These are phyloP conservation scores for Cataglyphis hispanica DNA, from an alignment of 1,140 invertebrate genomes.

Conservation along the genomic window DNA sequence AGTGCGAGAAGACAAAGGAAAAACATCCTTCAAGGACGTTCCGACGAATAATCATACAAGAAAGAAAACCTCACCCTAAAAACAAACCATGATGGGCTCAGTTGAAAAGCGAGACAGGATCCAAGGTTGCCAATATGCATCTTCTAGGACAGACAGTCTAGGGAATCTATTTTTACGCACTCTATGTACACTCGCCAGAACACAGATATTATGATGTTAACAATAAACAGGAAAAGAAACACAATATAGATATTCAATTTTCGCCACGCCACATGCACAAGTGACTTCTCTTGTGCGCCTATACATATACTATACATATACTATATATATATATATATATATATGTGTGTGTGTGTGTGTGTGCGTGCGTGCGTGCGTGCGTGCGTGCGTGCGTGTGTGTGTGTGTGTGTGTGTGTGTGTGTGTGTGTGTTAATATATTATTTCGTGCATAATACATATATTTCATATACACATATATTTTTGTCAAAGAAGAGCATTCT, in stretches of 20 bases:
- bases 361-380: no score
- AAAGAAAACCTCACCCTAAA: slow-evolving; percentile 72
- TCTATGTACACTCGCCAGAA: slow-evolving; percentile 50
- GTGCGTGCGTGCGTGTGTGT: no score
- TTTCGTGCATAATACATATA: slow-evolving; percentile 7
- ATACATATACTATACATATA: neutral
- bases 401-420: no score
- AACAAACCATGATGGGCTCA: slow-evolving; percentile 80
- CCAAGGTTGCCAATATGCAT: slow-evolving; percentile 85
- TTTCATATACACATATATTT: neutral
- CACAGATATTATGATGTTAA: slow-evolving; percentile 61
- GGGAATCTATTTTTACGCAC: slow-evolving; percentile 31
- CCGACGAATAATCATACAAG: slow-evolving; percentile 36
- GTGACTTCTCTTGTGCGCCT: neutral
- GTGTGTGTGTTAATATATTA: slow-evolving; percentile 10
- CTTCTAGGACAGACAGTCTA: slow-evolving; percentile 73
- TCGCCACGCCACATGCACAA: slow-evolving; percentile 66
- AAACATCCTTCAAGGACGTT: neutral
- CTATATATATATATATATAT: no score
- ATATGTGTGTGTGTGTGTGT: no score
- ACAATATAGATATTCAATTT: slow-evolving; percentile 31
- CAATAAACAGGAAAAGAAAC: slow-evolving; percentile 54
- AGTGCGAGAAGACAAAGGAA: neutral
- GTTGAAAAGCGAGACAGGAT: slow-evolving; percentile 84
- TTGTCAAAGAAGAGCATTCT: neutral